A percentile compares a stretch with the other conserved stretches of the same genome.
Conservation (phyloP, 2,888 invertebrate species). For the Serrognathus titanus region DNA sequence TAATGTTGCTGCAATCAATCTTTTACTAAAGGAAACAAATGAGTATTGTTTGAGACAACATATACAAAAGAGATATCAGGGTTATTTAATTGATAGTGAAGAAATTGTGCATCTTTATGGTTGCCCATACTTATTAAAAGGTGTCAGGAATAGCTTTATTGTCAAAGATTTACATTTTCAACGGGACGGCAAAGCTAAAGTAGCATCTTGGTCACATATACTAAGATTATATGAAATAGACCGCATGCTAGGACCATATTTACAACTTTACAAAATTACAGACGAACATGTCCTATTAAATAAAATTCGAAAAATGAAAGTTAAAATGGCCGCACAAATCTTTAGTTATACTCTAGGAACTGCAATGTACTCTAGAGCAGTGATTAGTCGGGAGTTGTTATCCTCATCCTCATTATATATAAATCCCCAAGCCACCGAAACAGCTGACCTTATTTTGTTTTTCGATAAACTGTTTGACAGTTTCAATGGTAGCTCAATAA, state of each 20-base stretch:
- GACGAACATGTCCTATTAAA: conserved; percentile 2
- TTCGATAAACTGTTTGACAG: conserved; percentile 7
- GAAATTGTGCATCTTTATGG: conserved; percentile 27
- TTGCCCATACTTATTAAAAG: conserved; percentile 24
- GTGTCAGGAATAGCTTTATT: conserved; percentile 22
- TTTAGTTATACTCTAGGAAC: neutral
- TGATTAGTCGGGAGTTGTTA: neutral
- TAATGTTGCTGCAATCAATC: conserved; percentile 27
- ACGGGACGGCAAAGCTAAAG: neutral
- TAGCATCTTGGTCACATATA: conserved; percentile 7
- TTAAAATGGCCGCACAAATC: neutral
- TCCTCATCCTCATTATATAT: too few relatives aligned
- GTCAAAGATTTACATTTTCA: conserved; percentile 12
- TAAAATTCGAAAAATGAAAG: conserved; percentile 13
- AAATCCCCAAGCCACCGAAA: neutral
- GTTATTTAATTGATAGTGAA: conserved; percentile 12
- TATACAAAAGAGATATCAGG: conserved; percentile 16
- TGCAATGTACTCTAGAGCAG: neutral
- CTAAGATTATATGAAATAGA: conserved; percentile 6
- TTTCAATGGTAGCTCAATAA: conserved; percentile 3
- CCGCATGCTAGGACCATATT: neutral
- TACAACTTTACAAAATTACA: conserved; percentile 2
- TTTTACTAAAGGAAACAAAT: conserved; percentile 19
- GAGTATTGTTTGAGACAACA: conserved; percentile 10
- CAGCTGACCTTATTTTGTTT: conserved; percentile 1